These are phyloP conservation scores for Adelosebastes latens DNA, from an alignment of 2,797 vertebrate species.

Conservation along the genomic window DNA sequence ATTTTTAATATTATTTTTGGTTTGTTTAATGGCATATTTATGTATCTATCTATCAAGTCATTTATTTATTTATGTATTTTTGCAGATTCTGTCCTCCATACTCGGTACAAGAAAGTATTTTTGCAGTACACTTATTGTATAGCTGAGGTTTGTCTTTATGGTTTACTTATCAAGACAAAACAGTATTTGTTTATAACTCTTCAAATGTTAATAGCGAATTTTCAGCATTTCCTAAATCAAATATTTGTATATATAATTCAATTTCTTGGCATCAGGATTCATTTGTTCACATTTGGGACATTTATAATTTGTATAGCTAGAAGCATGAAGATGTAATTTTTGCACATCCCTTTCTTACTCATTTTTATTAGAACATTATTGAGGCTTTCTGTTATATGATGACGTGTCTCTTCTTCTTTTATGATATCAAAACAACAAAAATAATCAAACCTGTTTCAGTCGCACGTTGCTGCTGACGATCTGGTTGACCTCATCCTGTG, in stretches of 20 bases:
- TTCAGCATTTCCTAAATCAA: neutral
- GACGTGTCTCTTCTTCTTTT: neutral
- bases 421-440: neutral
- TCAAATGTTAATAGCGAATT: neutral
- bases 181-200: neutral
- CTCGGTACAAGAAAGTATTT: neutral
- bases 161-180: neutral
- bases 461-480: slow-evolving; percentile 95
- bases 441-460: slow-evolving; percentile 89
- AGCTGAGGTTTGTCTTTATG: neutral
- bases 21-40: no score
- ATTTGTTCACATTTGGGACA: neutral
- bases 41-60: no score
- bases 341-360: accelerated
- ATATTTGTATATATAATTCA: neutral
- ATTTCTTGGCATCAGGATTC: neutral
- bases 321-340: neutral
- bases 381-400: neutral
- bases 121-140: neutral
- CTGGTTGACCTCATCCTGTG: slow-evolving; percentile 97
- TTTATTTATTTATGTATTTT: no score
- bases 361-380: neutral
- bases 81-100: no score
- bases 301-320: neutral
- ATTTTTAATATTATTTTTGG: no score